Evolutionary conservation across 2,888 invertebrate genomes (phyloP), one percentile per base, ranked within the genome.

Genomic region (Amiota communis): DNA sequence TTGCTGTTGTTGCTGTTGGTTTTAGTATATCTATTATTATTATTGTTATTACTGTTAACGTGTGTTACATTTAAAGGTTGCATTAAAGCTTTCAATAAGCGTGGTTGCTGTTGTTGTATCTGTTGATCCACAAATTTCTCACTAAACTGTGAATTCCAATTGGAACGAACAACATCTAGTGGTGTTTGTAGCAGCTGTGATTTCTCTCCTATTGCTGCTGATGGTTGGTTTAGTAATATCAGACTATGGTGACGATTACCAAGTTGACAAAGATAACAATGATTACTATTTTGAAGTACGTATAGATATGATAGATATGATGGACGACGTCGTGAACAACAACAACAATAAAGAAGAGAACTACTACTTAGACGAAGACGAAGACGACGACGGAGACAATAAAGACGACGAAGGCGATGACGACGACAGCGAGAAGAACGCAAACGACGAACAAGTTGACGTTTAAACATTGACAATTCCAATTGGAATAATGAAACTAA

Each of bases 341-440:
- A 36, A 36, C 36, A 36, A 36, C 36, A 36, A 75, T 20, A 59
- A 15, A 59, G 59, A 20, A 15, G 20, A 17, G 20, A 20, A 17
- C 59, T 59, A 59, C 59, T 15, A 11, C n/a, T n/a, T n/a, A n/a
- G n/a, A n/a, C n/a, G n/a, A n/a, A 76, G 72, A 77, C 72, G 78
- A 74, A 77, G 73, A 59, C 64, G 72, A 77, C 64, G 77, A 74
- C 73, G 74, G 78, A 72, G 74, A 75, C 15, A 64, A 67, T 70
- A 64, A 72, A 73, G 80, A 83, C 78, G 72, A 78, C 75, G 63
- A 69, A 76, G 75, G 78, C 83, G 78, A 84, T 48, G 48, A 17
- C 59, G 48, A 59, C 49, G 59, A 59, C 17, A 17, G 23, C 49
- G 51, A 47, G 11, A 36, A 36, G 59, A 23, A n/a, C 4, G 59